Conservation (phyloP, 1,140 invertebrate genomes). For the Muscidifurax raptorellus region DNA sequence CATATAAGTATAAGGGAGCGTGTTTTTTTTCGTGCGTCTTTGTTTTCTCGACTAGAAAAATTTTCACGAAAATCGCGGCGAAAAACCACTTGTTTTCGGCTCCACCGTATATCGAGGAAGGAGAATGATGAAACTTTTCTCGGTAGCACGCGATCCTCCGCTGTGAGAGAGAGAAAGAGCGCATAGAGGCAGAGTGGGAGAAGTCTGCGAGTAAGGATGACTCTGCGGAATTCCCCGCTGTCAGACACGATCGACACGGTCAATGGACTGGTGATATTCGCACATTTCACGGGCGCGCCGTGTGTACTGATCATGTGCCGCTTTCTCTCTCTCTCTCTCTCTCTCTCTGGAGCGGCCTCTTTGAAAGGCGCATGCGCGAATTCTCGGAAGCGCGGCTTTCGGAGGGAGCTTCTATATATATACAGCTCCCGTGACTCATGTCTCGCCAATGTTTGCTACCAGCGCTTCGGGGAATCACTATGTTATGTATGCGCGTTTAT, state of each 20-base stretch:
- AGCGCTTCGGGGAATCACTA: too few relatives aligned
- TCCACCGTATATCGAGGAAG: too few relatives aligned
- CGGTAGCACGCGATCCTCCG: neutral
- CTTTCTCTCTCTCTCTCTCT: neutral
- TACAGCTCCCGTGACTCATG: too few relatives aligned
- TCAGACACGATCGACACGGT: neutral
- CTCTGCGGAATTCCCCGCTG: constrained; percentile 45
- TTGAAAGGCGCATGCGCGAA: neutral
- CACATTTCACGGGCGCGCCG: neutral
- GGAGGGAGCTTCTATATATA: too few relatives aligned
- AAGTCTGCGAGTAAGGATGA: constrained; percentile 42
- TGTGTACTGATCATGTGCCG: too few relatives aligned
- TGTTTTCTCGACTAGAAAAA: too few relatives aligned
- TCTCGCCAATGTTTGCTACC: too few relatives aligned
- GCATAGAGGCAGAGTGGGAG: neutral
- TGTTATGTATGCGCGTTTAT: too few relatives aligned
- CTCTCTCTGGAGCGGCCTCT: neutral
- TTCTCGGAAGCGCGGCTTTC: neutral
- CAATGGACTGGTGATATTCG: constrained; percentile 48
- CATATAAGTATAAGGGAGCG: too few relatives aligned
- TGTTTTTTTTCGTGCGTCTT: too few relatives aligned
- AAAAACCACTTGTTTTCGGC: neutral
- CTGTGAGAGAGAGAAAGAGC: neutral
- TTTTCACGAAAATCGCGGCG: neutral
- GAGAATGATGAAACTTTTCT: constrained; percentile 24